phyloP scores from a whole-genome alignment of 2,797 vertebrate species.

The Octomys mimax region DNA sequence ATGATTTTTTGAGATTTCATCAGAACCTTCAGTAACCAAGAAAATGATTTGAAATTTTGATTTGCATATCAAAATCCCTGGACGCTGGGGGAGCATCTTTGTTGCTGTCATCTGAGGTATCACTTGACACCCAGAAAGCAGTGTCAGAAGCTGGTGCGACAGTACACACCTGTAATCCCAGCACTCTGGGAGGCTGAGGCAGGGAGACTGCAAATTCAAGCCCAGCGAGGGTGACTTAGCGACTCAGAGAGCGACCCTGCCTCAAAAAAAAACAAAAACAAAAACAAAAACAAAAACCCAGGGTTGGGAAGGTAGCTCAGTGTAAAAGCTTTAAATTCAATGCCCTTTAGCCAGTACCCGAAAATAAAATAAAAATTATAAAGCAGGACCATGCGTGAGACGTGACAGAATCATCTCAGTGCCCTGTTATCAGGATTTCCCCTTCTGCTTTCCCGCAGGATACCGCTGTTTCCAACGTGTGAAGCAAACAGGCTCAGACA shows the following conservation, averaged over 20 bases:
- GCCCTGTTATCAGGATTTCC: not conserved
- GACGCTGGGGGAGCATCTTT: not conserved
- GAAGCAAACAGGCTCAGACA: not conserved
- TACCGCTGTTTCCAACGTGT: not conserved
- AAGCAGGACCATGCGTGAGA: not conserved
- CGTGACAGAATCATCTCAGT: not conserved
- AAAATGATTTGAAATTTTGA: not conserved
- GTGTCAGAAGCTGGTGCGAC: not conserved
- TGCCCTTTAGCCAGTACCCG: not conserved
- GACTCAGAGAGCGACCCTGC: not conserved
- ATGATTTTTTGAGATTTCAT: constrained; percentile 4
- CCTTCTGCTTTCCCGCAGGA: not conserved
- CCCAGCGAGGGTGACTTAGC: not conserved
- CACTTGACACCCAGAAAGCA: not conserved
- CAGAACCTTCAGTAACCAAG: not conserved
- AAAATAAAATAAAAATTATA: not conserved
- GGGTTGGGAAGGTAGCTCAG: not conserved
- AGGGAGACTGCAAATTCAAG: not conserved
- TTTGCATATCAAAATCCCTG: not conserved
- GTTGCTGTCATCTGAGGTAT: not conserved
- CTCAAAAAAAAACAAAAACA: not conserved
- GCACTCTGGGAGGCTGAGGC: not conserved
- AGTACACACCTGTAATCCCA: not conserved
- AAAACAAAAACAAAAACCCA: not conserved
- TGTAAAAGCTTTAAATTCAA: not conserved